phyloP scores from a whole-genome alignment of 2,888 invertebrate species.

The Tetranychus truncatus region DNA sequence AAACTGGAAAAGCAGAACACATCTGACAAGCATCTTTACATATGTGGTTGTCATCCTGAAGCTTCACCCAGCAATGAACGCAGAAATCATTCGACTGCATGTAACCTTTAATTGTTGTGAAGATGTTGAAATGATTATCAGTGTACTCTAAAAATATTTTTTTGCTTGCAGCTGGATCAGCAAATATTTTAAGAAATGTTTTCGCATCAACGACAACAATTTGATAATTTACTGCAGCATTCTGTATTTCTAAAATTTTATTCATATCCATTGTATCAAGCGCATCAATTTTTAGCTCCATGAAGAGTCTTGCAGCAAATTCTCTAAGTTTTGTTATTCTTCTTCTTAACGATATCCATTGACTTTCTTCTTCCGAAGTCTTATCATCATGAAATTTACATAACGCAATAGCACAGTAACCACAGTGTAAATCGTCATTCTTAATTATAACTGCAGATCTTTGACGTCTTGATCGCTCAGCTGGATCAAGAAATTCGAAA shows the following conservation, averaged over 20 bases:
- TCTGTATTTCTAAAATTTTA: background rate
- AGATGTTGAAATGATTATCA: conserved; percentile 5
- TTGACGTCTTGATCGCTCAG: no score
- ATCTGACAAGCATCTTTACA: background rate
- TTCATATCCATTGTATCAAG: background rate
- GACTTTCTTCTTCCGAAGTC: no score
- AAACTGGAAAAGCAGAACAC: background rate
- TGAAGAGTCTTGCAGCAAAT: no score
- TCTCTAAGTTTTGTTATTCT: no score
- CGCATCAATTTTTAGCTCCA: background rate
- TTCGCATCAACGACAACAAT: background rate
- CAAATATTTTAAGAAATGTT: background rate
- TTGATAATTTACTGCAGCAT: background rate
- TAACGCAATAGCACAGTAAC: background rate
- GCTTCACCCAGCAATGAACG: background rate
- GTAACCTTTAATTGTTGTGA: background rate
- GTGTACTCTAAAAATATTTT: background rate
- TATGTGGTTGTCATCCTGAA: background rate
- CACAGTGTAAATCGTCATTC: background rate
- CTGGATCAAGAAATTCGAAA: background rate
- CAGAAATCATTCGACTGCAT: background rate
- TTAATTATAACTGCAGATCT: background rate
- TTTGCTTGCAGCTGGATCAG: background rate
- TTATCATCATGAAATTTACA: no score
- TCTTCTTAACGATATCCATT: no score